A percentile compares a stretch with the other conserved stretches of the same genome.
Conservation (phyloP, 2,888 invertebrate genomes). For the Chrysolina americana region DNA sequence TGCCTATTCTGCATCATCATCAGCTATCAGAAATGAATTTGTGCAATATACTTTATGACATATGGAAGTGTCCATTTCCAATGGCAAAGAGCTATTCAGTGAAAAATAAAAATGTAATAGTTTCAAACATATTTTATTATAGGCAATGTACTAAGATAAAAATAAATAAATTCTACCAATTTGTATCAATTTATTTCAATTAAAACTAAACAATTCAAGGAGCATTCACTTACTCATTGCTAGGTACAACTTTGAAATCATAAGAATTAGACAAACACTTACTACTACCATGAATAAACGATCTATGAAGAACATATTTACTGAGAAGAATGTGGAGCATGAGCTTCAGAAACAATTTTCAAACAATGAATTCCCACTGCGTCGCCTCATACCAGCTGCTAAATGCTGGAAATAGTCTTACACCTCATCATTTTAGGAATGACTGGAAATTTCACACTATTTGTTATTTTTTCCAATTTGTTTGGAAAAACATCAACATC, state of each 20-base stretch:
- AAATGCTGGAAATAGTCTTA: slow-evolving; percentile 11
- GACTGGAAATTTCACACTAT: slow-evolving; percentile 1
- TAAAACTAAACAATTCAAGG: background rate
- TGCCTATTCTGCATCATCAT: too few relatives aligned
- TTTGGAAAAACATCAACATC: slow-evolving; percentile 7
- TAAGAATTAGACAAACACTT: background rate
- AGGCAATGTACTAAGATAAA: too few relatives aligned
- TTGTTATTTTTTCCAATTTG: slow-evolving; percentile 11
- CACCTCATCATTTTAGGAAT: slow-evolving; percentile 15
- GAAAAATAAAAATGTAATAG: too few relatives aligned
- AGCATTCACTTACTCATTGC: background rate
- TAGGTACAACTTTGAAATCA: background rate
- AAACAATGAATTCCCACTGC: background rate
- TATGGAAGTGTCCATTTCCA: too few relatives aligned
- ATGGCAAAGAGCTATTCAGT: too few relatives aligned
- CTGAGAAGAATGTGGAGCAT: background rate
- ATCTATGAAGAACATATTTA: background rate
- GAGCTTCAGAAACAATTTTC: background rate
- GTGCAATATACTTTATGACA: too few relatives aligned
- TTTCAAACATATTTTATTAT: too few relatives aligned
- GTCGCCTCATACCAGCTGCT: background rate
- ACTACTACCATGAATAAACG: too few relatives aligned
- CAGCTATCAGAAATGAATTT: too few relatives aligned
- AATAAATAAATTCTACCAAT: too few relatives aligned
- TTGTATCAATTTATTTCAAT: too few relatives aligned